phyloP scores from a whole-genome alignment of 2,113 vertebrate genomes.

The Thalassoma bifasciatum region DNA sequence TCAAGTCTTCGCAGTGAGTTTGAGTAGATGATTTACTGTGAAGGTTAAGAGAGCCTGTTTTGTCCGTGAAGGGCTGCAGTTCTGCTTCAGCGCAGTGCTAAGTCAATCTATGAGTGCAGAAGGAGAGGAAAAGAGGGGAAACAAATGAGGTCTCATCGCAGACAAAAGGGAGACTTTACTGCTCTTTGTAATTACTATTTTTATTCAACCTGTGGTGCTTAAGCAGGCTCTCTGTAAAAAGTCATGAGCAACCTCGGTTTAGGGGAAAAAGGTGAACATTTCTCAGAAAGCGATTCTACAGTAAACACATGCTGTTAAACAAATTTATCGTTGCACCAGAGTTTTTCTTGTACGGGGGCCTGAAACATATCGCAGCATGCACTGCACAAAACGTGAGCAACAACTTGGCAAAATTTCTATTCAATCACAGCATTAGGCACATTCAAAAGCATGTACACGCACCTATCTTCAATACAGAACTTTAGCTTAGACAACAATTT shows the following conservation, averaged over 20 bases:
- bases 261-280: background rate
- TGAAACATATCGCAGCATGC: slow-evolving; percentile 14
- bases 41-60: slow-evolving; percentile 17
- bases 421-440: background rate
- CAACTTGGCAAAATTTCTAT: background rate
- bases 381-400: background rate
- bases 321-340: background rate
- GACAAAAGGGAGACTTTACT: background rate
- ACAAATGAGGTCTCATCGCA: background rate
- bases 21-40: slow-evolving; percentile 36
- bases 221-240: background rate
- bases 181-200: background rate
- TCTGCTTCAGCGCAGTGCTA: slow-evolving; percentile 8
- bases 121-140: slow-evolving; percentile 16
- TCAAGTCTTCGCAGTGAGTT: slow-evolving; percentile 46
- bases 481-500: background rate
- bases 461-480: background rate
- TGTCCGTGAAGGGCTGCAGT: slow-evolving; percentile 4
- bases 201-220: background rate
- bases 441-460: background rate
- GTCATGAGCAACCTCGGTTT: background rate
- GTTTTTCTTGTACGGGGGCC: background rate
- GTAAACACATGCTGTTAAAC: background rate
- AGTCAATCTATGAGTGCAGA: background rate
- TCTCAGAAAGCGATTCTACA: background rate